Percentiles rank a stretch among this genome's conserved stretches.
Conservation (phyloP, 2,113 vertebrate genomes). For the Speoplatyrhinus poulsoni region DNA sequence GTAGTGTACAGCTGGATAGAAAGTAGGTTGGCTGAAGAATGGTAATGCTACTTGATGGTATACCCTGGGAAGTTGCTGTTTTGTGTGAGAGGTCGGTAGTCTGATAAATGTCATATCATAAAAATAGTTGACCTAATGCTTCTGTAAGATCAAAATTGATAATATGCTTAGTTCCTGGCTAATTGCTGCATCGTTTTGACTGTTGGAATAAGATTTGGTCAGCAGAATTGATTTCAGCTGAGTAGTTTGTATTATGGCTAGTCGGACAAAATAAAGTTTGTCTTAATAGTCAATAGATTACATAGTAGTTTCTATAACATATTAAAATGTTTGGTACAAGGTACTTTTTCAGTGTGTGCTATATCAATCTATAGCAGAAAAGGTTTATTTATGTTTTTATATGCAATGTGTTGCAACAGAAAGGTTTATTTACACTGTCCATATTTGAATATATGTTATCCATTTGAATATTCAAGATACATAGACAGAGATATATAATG, state of each 20-base stretch:
- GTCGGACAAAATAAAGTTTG: too few species aligned
- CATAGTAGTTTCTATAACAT: background rate
- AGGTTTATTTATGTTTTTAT: too few species aligned
- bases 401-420: too few species aligned
- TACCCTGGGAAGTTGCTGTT: background rate
- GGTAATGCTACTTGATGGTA: background rate
- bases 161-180: too few species aligned
- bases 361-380: background rate
- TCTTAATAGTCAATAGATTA: background rate
- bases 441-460: too few species aligned
- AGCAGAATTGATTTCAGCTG: background rate
- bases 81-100: background rate
- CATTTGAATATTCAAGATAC: too few species aligned
- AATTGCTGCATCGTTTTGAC: background rate
- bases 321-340: background rate
- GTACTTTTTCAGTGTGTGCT: background rate
- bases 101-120: background rate
- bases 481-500: too few species aligned
- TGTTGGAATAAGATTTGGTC: background rate
- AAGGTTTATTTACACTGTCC: too few species aligned
- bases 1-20: background rate
- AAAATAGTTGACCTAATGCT: background rate
- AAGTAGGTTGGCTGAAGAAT: background rate
- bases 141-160: background rate
- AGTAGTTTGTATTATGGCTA: background rate